Percentiles rank a stretch among this genome's conserved stretches.
phyloP scores from a whole-genome alignment of 1,140 invertebrate species.

The Apocrypta bakeri region DNA sequence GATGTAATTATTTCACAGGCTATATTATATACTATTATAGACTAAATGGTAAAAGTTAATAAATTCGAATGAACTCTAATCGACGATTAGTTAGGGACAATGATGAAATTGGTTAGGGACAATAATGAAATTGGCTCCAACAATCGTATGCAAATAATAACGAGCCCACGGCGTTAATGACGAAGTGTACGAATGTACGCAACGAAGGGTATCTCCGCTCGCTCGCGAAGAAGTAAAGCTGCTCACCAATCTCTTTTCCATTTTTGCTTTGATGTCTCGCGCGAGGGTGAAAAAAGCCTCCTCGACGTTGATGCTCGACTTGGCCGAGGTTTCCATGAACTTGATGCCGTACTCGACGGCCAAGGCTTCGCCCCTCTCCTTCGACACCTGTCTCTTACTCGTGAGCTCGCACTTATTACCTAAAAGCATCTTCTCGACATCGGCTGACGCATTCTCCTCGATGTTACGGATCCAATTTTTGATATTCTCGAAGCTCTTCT shows the following conservation, averaged over 20 bases:
- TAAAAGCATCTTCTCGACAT: slow-evolving; percentile 96
- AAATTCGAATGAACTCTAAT: not conserved
- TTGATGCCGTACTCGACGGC: slow-evolving; percentile 94
- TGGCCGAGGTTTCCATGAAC: slow-evolving; percentile 95
- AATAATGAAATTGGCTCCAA: not conserved
- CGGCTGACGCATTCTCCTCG: slow-evolving; percentile 95
- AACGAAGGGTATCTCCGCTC: not conserved
- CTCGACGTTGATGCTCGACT: slow-evolving; percentile 93
- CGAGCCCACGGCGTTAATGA: not conserved
- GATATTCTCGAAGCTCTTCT: slow-evolving; percentile 99
- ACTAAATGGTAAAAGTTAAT: not conserved
- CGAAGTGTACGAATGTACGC: not conserved
- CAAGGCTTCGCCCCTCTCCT: slow-evolving; percentile 81
- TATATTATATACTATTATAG: no score
- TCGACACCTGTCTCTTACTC: slow-evolving; percentile 90
- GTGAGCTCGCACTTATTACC: slow-evolving; percentile 96
- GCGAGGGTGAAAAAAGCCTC: slow-evolving; percentile 95
- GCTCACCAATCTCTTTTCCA: slow-evolving; percentile 95
- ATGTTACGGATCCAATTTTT: slow-evolving; percentile 99
- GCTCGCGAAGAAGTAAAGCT: not conserved
- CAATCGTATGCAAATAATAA: not conserved
- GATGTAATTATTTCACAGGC: not conserved
- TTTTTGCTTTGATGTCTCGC: slow-evolving; percentile 95
- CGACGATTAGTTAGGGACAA: not conserved
- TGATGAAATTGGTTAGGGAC: no score